A percentile compares a stretch with the other conserved stretches of the same genome.
Conservation (phyloP, 2,888 invertebrate species). For the Sceliomorpha sp. region DNA sequence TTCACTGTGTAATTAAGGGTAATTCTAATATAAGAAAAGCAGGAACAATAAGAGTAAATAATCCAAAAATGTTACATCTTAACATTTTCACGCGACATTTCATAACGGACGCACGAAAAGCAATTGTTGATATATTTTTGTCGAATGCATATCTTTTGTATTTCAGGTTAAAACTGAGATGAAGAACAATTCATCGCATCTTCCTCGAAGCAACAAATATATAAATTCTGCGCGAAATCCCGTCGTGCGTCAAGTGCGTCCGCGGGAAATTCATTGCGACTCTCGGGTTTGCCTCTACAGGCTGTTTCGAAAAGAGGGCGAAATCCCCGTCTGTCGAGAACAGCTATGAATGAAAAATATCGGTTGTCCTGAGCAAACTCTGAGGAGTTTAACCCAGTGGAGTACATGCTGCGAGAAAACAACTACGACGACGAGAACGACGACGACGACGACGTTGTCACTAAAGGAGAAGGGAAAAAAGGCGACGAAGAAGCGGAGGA, state of each 20-base stretch:
- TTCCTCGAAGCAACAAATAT: conserved; percentile 27
- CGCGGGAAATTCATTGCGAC: conserved; percentile 39
- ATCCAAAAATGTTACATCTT: too few relatives aligned
- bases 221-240: conserved; percentile 45
- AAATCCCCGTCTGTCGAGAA: conserved; percentile 38
- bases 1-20: too few relatives aligned
- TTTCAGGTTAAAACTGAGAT: too few relatives aligned
- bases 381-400: conserved; percentile 31
- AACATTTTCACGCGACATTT: too few relatives aligned
- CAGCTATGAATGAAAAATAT: conserved; percentile 43
- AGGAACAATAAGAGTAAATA: too few relatives aligned
- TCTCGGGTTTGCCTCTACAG: conserved; percentile 19
- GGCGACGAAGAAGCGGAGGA: conserved; percentile 24
- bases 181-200: conserved; percentile 38
- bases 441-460: conserved; percentile 21
- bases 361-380: conserved; percentile 37
- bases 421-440: conserved; percentile 19
- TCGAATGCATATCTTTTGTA: too few relatives aligned
- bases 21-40: too few relatives aligned
- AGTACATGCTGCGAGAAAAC: conserved; percentile 16
- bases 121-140: too few relatives aligned
- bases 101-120: too few relatives aligned
- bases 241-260: conserved; percentile 29
- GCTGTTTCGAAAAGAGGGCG: conserved; percentile 22
- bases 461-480: conserved; percentile 12